phyloP scores from a whole-genome alignment of 1,140 invertebrate species.

The Tetramorium simillimum region DNA sequence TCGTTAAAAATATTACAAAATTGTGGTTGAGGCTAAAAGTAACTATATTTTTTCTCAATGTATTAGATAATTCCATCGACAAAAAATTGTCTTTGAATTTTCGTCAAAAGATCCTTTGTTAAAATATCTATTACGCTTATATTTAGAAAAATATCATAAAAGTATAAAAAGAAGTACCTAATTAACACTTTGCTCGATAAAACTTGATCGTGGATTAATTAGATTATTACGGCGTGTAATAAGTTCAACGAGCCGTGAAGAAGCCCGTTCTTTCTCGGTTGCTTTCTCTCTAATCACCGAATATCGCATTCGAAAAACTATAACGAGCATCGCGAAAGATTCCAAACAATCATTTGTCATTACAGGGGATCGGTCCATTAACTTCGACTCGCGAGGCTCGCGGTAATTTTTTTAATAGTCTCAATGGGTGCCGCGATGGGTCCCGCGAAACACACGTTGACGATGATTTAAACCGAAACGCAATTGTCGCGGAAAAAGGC shows the following conservation, averaged over 20 bases:
- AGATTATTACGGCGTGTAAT: neutral
- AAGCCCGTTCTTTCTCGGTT: neutral
- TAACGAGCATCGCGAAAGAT: neutral
- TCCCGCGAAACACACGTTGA: neutral
- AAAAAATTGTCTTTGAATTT: neutral
- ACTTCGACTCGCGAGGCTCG: neutral
- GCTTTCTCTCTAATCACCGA: conserved; percentile 12
- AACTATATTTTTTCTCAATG: too few relatives aligned
- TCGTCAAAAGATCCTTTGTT: neutral
- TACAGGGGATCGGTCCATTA: conserved; percentile 4
- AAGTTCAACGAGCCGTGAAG: conserved; percentile 28
- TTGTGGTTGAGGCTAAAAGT: too few relatives aligned
- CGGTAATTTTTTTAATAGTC: conserved; percentile 2
- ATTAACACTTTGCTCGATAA: neutral
- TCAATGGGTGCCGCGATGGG: too few relatives aligned
- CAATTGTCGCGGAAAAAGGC: conserved; percentile 31
- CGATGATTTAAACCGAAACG: conserved; percentile 30
- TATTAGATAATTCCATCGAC: too few relatives aligned
- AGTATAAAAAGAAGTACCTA: neutral
- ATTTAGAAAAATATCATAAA: neutral
- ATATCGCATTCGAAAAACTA: neutral
- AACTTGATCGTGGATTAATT: neutral
- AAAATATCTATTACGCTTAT: neutral
- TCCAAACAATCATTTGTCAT: neutral
- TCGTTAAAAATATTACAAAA: too few relatives aligned